A percentile compares a stretch with the other conserved stretches of the same genome.
phyloP scores from a whole-genome alignment of 2,113 vertebrate genomes.

The Melanerpes aurifrons region DNA sequence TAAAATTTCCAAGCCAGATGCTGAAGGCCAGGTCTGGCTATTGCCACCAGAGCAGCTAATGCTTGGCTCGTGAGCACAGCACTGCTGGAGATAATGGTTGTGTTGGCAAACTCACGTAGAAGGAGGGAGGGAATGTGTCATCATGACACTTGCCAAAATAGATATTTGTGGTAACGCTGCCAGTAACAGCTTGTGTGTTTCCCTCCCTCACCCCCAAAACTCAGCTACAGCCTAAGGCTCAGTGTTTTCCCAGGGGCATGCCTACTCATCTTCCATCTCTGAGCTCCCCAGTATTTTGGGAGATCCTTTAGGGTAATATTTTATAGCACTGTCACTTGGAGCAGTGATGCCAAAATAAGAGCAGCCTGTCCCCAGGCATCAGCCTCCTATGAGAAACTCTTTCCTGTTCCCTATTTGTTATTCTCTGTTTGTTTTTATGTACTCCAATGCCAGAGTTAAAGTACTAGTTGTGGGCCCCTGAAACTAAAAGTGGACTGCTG shows the following conservation, averaged over 20 bases:
- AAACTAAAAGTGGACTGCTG: not conserved
- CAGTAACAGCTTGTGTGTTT: conserved; percentile 5
- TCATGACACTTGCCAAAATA: not conserved
- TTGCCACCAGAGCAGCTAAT: not conserved
- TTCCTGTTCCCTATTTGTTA: not conserved
- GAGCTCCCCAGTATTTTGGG: not conserved
- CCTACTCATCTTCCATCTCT: not conserved
- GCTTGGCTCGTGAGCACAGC: not conserved
- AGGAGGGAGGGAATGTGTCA: conserved; percentile 1
- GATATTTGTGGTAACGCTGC: conserved; percentile 37
- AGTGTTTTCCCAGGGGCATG: not conserved
- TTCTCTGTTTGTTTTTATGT: not conserved
- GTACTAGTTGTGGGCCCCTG: not conserved
- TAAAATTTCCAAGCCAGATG: not conserved
- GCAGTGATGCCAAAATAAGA: not conserved
- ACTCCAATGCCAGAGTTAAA: not conserved
- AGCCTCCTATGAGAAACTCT: not conserved
- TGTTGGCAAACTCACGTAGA: not conserved
- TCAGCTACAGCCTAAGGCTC: not conserved
- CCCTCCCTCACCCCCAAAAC: not conserved
- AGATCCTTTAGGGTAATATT: not conserved
- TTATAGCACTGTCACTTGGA: not conserved
- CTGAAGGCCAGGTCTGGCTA: not conserved
- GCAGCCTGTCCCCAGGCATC: not conserved
- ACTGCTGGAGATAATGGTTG: conserved; percentile 1